Conservation (phyloP, 2,113 vertebrate genomes). For the Mesitornis unicolor region DNA sequence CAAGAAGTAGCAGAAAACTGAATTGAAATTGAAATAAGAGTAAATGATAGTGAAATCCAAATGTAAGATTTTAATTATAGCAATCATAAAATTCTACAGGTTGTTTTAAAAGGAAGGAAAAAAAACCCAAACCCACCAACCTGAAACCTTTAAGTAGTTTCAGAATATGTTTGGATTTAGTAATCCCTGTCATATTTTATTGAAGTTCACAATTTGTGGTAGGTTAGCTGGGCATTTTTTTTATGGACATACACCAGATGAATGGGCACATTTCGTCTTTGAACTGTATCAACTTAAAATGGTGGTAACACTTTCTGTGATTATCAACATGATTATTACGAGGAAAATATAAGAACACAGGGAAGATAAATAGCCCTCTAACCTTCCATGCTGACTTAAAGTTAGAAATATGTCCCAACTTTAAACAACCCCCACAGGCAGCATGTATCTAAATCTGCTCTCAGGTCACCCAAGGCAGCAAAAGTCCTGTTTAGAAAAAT, state of each 20-base stretch:
- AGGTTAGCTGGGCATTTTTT: neutral
- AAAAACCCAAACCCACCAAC: accelerated
- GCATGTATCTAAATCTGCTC: neutral
- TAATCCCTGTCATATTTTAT: neutral
- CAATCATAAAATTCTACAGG: neutral
- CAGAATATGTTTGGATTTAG: neutral
- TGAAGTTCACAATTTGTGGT: neutral
- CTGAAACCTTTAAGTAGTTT: neutral
- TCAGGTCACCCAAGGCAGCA: neutral
- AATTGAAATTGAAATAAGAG: neutral
- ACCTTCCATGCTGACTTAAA: neutral
- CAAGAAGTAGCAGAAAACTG: neutral
- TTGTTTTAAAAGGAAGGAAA: neutral
- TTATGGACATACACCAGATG: neutral
- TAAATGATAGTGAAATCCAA: neutral
- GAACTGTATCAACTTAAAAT: neutral
- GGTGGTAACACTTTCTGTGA: neutral
- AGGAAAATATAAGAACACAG: neutral
- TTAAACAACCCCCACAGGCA: neutral
- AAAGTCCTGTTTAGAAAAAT: neutral
- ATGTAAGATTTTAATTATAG: neutral
- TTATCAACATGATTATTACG: neutral
- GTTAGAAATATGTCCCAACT: neutral
- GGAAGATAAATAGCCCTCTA: neutral
- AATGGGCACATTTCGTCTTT: neutral